phyloP scores from a whole-genome alignment of 2,888 invertebrate genomes.

The Erebia epiphron region DNA sequence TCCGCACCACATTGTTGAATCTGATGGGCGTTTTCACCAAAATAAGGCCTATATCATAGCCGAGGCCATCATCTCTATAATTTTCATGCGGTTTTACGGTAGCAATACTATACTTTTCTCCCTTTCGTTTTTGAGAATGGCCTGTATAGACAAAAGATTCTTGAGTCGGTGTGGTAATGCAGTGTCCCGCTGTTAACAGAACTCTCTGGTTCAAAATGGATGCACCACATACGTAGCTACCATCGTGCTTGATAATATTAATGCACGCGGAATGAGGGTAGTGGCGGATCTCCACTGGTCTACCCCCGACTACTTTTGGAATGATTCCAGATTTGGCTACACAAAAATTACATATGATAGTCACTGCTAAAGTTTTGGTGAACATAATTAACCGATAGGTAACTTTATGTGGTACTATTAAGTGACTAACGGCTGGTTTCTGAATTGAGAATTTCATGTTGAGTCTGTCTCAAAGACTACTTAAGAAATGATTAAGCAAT shows the following conservation, averaged over 20 bases:
- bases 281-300: constrained; percentile 37
- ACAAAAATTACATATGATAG: not conserved
- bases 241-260: constrained; percentile 15
- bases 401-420: not conserved
- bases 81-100: constrained; percentile 16
- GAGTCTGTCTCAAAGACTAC: no score
- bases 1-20: constrained; percentile 19
- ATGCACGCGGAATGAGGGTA: constrained; percentile 48
- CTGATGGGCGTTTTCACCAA: constrained; percentile 15
- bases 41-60: constrained; percentile 32
- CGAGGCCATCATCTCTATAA: constrained; percentile 6
- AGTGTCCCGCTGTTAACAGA: constrained; percentile 52
- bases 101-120: constrained; percentile 11
- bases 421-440: no score
- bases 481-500: no score
- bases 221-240: constrained; percentile 45
- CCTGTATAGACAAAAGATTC: constrained; percentile 40
- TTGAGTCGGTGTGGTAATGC: constrained; percentile 38
- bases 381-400: constrained; percentile 22
- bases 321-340: constrained; percentile 30
- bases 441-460: no score
- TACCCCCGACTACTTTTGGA: constrained; percentile 42
- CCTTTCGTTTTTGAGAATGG: constrained; percentile 37
- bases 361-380: constrained; percentile 11
- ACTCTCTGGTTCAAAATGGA: constrained; percentile 51